Evolutionary conservation across 53 echinoderm and acorn worm genomes (phyloP).

Genomic region (Temnopleurus reevesii): DNA sequence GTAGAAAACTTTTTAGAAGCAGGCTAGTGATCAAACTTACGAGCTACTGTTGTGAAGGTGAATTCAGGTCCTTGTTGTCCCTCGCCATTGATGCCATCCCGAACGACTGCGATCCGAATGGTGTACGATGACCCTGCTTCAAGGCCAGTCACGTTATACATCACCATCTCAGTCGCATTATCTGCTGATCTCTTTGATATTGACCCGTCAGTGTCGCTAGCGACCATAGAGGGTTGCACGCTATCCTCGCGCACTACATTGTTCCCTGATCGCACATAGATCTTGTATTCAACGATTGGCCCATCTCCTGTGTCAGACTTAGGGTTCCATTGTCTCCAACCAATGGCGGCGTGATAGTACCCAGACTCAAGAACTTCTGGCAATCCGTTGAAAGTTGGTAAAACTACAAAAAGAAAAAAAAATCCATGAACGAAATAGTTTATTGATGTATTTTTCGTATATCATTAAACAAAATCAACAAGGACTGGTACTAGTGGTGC

Average conservation of each 20-base stretch:
- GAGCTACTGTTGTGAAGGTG: neutral
- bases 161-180: neutral
- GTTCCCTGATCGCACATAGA: neutral
- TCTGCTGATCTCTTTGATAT: neutral
- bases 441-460: too few relatives aligned
- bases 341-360: neutral
- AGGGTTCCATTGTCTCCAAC: conserved; percentile 24
- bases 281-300: conserved; percentile 51
- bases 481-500: too few relatives aligned
- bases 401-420: neutral
- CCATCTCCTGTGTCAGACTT: conserved; percentile 49
- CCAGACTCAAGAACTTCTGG: neutral
- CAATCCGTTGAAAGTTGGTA: neutral
- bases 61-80: neutral
- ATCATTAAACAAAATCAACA: too few relatives aligned
- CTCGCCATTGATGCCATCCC: neutral
- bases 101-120: neutral
- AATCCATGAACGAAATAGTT: too few relatives aligned
- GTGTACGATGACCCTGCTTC: neutral
- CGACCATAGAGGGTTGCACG: neutral
- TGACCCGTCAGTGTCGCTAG: neutral
- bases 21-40: neutral
- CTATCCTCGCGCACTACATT: neutral
- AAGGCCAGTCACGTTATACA: neutral
- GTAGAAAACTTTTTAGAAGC: too few relatives aligned